Conservation (phyloP, 2,888 invertebrate genomes). For the Panopea generosa region DNA sequence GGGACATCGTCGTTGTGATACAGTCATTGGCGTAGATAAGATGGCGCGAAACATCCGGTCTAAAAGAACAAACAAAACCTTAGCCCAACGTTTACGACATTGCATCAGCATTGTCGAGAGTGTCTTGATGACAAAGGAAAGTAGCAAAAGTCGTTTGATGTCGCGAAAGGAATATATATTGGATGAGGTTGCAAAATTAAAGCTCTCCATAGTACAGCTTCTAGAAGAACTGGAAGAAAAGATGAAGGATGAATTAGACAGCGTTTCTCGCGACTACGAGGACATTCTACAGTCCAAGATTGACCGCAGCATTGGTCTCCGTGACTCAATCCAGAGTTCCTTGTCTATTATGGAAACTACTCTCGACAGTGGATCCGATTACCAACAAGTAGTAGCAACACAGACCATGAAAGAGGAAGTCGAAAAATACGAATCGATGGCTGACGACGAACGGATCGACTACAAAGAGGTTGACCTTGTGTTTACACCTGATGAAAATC, state of each 20-base stretch:
- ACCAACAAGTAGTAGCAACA: slow-evolving; percentile 51
- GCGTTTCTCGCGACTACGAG: slow-evolving; percentile 56
- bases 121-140: slow-evolving; percentile 51
- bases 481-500: slow-evolving; percentile 58
- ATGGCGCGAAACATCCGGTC: slow-evolving; percentile 40
- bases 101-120: slow-evolving; percentile 47
- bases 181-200: slow-evolving; percentile 50
- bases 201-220: slow-evolving; percentile 51
- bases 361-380: slow-evolving; percentile 43
- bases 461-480: slow-evolving; percentile 59
- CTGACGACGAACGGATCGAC: slow-evolving; percentile 59
- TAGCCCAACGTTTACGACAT: slow-evolving; percentile 45
- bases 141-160: slow-evolving; percentile 30
- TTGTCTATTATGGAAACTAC: slow-evolving; percentile 44
- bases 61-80: slow-evolving; percentile 46
- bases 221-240: slow-evolving; percentile 58
- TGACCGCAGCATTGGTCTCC: slow-evolving; percentile 51
- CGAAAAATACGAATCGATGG: slow-evolving; percentile 57
- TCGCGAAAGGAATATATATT: slow-evolving; percentile 43
- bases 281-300: slow-evolving; percentile 56
- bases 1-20: slow-evolving; percentile 55
- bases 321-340: slow-evolving; percentile 54
- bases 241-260: slow-evolving; percentile 59
- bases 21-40: slow-evolving; percentile 43
- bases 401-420: slow-evolving; percentile 52